Percentiles rank a stretch among this genome's conserved stretches.
Conservation (phyloP, 2,113 vertebrate genomes). For the Mixornis gularis region DNA sequence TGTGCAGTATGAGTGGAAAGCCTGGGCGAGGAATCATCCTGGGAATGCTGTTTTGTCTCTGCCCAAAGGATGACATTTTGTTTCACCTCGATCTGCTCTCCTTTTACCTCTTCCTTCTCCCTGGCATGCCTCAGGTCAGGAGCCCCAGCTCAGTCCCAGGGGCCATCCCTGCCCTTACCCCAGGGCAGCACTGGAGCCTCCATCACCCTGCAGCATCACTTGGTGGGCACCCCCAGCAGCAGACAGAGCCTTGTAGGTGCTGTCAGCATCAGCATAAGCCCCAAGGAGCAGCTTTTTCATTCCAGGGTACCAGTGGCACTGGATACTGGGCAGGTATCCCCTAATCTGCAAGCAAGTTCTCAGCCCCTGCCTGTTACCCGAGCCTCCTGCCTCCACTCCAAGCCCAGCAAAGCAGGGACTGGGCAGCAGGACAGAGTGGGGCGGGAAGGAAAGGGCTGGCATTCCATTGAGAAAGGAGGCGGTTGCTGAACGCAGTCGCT, state of each 20-base stretch:
- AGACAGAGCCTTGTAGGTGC: neutral
- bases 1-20: rapidly evolving
- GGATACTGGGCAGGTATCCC: neutral
- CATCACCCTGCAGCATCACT: neutral
- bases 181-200: neutral
- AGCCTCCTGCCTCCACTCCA: neutral
- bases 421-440: neutral
- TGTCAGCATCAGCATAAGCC: rapidly evolving
- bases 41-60: rapidly evolving
- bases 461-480: neutral
- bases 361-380: rapidly evolving
- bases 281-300: neutral
- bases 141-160: neutral
- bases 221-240: rapidly evolving
- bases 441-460: neutral
- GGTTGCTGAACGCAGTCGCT: neutral
- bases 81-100: neutral
- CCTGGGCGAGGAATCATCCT: rapidly evolving
- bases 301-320: rapidly evolving
- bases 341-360: neutral
- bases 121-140: neutral
- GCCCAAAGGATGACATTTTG: rapidly evolving
- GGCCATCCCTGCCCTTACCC: neutral
- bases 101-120: neutral
- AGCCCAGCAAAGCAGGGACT: neutral